Evolutionary conservation across 1,140 invertebrate genomes (phyloP).

Genomic region (Prorops nasuta): DNA sequence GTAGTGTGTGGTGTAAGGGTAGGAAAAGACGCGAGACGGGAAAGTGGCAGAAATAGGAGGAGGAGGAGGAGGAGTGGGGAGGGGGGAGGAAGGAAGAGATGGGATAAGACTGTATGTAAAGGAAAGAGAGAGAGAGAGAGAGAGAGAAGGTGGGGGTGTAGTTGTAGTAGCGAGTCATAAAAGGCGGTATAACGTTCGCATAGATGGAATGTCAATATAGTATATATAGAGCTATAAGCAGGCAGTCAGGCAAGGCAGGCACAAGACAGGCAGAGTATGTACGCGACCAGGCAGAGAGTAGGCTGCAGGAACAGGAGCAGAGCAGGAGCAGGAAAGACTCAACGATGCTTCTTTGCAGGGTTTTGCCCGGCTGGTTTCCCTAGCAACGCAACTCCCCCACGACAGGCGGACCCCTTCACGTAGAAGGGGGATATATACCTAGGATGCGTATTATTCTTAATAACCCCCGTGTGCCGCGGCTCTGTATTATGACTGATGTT

Average conservation of each 20-base stretch:
- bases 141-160: slow-evolving; percentile 9
- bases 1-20: no score
- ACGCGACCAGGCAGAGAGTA: no score
- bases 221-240: no score
- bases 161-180: slow-evolving; percentile 30
- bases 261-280: no score
- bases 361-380: slow-evolving; percentile 56
- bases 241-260: no score
- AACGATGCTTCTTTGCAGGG: slow-evolving; percentile 49
- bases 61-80: neutral
- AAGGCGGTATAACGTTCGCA: slow-evolving; percentile 38
- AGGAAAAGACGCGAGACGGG: no score
- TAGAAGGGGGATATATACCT: slow-evolving; percentile 37
- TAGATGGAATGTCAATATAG: slow-evolving; percentile 49
- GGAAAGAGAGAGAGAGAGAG: slow-evolving; percentile 6
- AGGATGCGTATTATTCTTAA: slow-evolving; percentile 59
- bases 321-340: slow-evolving; percentile 11
- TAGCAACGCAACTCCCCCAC: slow-evolving; percentile 41
- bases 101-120: neutral
- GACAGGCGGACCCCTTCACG: slow-evolving; percentile 10
- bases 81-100: slow-evolving; percentile 4
- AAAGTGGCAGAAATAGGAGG: neutral
- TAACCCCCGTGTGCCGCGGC: slow-evolving; percentile 51
- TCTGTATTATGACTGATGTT: slow-evolving; percentile 58
- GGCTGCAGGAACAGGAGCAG: slow-evolving; percentile 18